phyloP scores from a whole-genome alignment of 1,140 invertebrate species.

The Cardiocondyla obscurior region DNA sequence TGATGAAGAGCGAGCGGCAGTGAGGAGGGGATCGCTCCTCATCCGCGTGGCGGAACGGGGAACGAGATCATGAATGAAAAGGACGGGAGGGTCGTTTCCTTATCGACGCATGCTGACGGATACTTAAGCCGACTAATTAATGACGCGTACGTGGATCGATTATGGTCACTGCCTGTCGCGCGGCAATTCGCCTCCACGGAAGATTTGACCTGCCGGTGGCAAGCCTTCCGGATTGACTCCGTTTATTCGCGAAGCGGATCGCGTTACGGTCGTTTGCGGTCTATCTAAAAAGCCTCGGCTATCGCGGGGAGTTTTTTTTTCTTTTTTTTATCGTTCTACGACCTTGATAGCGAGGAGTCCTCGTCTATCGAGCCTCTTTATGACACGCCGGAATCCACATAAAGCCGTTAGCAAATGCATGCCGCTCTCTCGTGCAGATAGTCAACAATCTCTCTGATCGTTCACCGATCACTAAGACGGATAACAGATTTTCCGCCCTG shows the following conservation, averaged over 20 bases:
- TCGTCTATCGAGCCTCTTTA: neutral
- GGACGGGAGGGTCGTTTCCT: slow-evolving; percentile 51
- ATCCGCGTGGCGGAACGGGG: neutral
- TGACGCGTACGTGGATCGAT: slow-evolving; percentile 55
- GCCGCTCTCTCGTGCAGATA: neutral
- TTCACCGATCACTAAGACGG: slow-evolving; percentile 26
- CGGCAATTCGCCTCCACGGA: slow-evolving; percentile 12
- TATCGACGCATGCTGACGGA: slow-evolving; percentile 54
- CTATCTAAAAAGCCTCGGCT: neutral
- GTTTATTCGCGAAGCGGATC: slow-evolving; percentile 8
- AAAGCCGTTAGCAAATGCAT: slow-evolving; percentile 8
- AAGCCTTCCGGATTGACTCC: neutral
- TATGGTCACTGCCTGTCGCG: slow-evolving; percentile 17
- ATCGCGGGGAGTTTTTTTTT: no score
- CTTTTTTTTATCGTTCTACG: neutral
- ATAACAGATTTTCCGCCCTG: neutral
- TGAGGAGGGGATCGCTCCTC: neutral
- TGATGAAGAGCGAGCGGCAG: slow-evolving; percentile 28
- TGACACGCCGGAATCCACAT: neutral
- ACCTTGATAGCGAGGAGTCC: slow-evolving; percentile 10
- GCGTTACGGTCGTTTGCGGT: neutral
- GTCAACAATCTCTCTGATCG: neutral
- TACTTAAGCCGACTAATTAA: slow-evolving; percentile 55
- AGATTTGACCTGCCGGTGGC: neutral
- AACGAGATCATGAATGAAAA: slow-evolving; percentile 40